Conservation (phyloP, 2,888 invertebrate species). For the Ophion obscuratus region DNA sequence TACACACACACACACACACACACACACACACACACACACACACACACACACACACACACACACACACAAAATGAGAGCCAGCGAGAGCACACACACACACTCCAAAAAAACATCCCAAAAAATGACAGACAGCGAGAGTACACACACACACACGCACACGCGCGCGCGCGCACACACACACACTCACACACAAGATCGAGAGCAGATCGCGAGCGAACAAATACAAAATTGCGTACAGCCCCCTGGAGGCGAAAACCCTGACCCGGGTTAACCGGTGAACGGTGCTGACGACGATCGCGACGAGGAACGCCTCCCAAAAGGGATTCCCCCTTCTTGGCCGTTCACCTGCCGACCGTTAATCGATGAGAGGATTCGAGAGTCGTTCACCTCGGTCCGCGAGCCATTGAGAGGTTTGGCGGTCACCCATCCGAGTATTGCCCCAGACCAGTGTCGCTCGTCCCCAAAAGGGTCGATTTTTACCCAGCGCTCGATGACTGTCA, state of each 20-base stretch:
- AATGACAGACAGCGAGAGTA: too few relatives aligned
- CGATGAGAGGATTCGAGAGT: slow-evolving; percentile 47
- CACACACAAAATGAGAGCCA: too few relatives aligned
- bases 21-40: too few relatives aligned
- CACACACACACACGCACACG: not conserved
- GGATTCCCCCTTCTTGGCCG: slow-evolving; percentile 56
- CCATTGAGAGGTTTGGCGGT: not conserved
- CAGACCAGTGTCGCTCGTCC: not conserved
- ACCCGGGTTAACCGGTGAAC: slow-evolving; percentile 75
- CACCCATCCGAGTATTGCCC: not conserved
- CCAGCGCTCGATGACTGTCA: too few relatives aligned
- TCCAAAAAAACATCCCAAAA: too few relatives aligned
- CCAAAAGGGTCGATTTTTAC: not conserved
- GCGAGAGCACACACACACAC: too few relatives aligned
- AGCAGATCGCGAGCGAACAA: slow-evolving; percentile 61
- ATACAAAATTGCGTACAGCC: slow-evolving; percentile 69
- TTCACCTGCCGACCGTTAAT: slow-evolving; percentile 55
- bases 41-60: too few relatives aligned
- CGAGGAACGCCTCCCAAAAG: slow-evolving; percentile 23
- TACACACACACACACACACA: too few relatives aligned
- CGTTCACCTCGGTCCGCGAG: slow-evolving; percentile 55
- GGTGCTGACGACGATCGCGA: slow-evolving; percentile 39
- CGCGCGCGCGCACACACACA: not conserved
- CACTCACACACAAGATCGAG: not conserved
- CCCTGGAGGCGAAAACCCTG: slow-evolving; percentile 71